Evolutionary conservation across 2,888 invertebrate species (phyloP).

Genomic region (Philaethria dido): DNA sequence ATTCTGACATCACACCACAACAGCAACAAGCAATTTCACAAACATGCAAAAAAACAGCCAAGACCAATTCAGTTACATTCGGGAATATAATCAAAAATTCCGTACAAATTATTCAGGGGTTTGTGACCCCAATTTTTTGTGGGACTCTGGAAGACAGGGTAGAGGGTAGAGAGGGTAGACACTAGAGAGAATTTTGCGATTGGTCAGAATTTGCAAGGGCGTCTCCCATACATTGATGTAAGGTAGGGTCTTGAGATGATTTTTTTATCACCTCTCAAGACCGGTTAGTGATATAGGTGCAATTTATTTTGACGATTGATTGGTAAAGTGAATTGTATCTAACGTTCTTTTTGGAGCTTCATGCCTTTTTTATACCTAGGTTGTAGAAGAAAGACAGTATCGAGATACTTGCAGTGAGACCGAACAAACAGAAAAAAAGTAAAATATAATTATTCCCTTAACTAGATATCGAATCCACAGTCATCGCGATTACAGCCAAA

Average conservation of each 20-base stretch:
- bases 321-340: not conserved
- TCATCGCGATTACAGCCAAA: no score
- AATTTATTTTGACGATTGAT: constrained; percentile 23
- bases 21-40: constrained; percentile 25
- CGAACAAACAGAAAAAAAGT: no score
- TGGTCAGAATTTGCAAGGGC: constrained; percentile 64
- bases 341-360: no score
- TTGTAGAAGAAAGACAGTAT: no score
- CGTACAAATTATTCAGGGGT: constrained; percentile 50
- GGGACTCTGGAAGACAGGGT: constrained; percentile 52
- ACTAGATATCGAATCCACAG: no score
- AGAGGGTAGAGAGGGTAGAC: no score
- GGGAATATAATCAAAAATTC: constrained; percentile 52
- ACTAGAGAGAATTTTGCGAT: constrained; percentile 63
- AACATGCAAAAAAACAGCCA: constrained; percentile 40
- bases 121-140: constrained; percentile 64
- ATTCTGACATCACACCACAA: constrained; percentile 25
- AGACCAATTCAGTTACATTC: constrained; percentile 50
- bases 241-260: constrained; percentile 50
- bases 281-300: not conserved
- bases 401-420: no score
- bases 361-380: no score
- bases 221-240: constrained; percentile 55
- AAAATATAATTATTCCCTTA: no score
- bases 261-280: constrained; percentile 29